Evolutionary conservation across 1,140 invertebrate species (phyloP).

Genomic region (Penaeus japonicus): DNA sequence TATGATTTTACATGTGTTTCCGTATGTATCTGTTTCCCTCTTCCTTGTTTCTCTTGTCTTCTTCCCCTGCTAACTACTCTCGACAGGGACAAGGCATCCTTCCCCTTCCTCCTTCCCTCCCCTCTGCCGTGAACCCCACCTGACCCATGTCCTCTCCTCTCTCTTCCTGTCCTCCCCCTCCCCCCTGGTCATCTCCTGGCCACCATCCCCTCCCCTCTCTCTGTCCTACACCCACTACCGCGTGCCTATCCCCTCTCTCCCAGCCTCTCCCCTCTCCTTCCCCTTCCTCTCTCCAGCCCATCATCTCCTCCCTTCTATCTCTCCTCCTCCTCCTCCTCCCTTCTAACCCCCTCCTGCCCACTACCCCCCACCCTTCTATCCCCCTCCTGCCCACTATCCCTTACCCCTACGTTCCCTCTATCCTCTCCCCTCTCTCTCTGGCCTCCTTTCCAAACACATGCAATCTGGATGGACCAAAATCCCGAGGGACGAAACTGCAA

Average conservation of each 20-base stretch:
- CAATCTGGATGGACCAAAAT: conserved; percentile 36
- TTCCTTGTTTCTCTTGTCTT: no score
- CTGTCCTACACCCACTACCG: background rate
- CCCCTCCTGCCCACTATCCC: background rate
- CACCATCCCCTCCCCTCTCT: background rate
- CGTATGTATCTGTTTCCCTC: no score
- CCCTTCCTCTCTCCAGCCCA: background rate
- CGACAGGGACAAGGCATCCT: no score
- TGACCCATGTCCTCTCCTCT: background rate
- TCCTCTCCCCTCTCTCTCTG: background rate
- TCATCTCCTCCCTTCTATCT: background rate
- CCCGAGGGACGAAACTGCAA: conserved; percentile 2
- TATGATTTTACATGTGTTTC: no score
- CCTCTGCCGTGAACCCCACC: background rate
- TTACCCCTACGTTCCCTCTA: background rate
- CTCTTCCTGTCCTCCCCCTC: background rate
- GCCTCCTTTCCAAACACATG: conserved; percentile 31
- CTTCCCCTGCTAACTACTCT: no score
- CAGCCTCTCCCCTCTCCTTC: background rate
- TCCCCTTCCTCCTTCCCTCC: background rate
- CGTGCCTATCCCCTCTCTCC: background rate
- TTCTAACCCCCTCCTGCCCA: background rate
- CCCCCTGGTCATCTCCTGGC: background rate
- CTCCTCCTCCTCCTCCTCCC: background rate
- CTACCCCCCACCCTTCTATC: background rate